Percentiles rank a stretch among this genome's conserved stretches.
These are phyloP conservation scores for Nemoura dubitans DNA, from an alignment of 2,888 invertebrate genomes.

Conservation along the genomic window DNA sequence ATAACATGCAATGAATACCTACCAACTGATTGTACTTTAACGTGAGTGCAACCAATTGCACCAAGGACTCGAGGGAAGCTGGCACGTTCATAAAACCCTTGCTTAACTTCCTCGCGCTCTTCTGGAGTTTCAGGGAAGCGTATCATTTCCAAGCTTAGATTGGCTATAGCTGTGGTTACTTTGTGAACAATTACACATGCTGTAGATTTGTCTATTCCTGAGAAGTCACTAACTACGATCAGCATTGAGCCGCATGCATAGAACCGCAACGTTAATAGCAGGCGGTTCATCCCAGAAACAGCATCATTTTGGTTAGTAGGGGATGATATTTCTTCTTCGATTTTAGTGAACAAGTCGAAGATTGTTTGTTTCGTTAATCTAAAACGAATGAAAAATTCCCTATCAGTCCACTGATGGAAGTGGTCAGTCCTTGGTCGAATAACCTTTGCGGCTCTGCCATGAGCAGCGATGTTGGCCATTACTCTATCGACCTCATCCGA, in stretches of 20 bases:
- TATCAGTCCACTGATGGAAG: no score
- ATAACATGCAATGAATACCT: not conserved
- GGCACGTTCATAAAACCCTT: not conserved
- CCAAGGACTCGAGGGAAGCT: no score
- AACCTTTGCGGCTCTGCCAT: no score
- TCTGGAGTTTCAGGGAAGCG: not conserved
- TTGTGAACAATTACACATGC: conserved; percentile 31
- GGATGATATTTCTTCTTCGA: no score
- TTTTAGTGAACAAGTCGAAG: no score
- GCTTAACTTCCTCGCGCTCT: not conserved
- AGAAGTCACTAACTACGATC: conserved; percentile 25
- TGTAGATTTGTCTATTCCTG: conserved; percentile 14
- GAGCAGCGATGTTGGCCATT: no score
- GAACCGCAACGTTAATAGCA: conserved; percentile 30
- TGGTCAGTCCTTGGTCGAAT: no score
- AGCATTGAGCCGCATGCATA: conserved; percentile 31
- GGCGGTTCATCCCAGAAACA: conserved; percentile 19
- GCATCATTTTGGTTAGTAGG: conserved; percentile 18
- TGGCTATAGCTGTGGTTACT: conserved; percentile 29
- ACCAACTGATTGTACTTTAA: no score
- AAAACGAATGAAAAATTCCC: no score
- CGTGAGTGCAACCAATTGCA: conserved; percentile 38
- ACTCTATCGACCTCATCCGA: no score
- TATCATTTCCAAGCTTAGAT: not conserved
- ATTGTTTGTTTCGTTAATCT: no score